These are phyloP conservation scores for Heterodera carotae DNA, from an alignment of 1,140 invertebrate genomes.

Conservation along the genomic window DNA sequence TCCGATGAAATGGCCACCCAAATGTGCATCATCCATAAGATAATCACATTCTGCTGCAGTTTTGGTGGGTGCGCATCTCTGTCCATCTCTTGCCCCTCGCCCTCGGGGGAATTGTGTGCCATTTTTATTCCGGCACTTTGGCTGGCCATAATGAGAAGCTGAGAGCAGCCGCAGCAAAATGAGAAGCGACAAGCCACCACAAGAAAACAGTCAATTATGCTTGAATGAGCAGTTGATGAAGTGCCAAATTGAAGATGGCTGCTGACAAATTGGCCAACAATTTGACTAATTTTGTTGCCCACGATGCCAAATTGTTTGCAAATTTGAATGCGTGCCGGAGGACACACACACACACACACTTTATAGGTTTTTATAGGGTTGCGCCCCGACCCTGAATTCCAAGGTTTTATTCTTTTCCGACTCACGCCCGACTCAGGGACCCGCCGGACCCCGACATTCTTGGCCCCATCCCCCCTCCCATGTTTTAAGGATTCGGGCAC, in stretches of 20 bases:
- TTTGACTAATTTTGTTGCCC: not conserved
- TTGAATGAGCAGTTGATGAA: constrained; percentile 5
- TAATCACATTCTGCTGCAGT: constrained; percentile 19
- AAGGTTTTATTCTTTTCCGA: too few relatives aligned
- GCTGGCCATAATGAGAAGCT: not conserved
- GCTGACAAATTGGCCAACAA: not conserved
- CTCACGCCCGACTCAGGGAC: too few relatives aligned
- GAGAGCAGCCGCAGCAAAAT: too few relatives aligned
- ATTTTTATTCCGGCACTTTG: not conserved
- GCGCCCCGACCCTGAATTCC: too few relatives aligned
- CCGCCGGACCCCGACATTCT: too few relatives aligned
- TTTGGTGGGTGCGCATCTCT: not conserved
- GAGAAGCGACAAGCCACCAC: too few relatives aligned
- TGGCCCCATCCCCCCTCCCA: too few relatives aligned
- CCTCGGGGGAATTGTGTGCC: not conserved
- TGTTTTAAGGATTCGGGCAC: too few relatives aligned
- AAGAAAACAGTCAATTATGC: constrained; percentile 10
- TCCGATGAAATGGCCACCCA: not conserved
- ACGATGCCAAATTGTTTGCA: not conserved
- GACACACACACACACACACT: too few relatives aligned
- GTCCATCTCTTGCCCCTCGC: too few relatives aligned
- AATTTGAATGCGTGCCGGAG: not conserved
- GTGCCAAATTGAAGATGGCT: not conserved
- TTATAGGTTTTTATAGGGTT: too few relatives aligned
- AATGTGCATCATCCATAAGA: not conserved